phyloP scores from a whole-genome alignment of 1,140 invertebrate species.

The Brachionus rotundiformis region DNA sequence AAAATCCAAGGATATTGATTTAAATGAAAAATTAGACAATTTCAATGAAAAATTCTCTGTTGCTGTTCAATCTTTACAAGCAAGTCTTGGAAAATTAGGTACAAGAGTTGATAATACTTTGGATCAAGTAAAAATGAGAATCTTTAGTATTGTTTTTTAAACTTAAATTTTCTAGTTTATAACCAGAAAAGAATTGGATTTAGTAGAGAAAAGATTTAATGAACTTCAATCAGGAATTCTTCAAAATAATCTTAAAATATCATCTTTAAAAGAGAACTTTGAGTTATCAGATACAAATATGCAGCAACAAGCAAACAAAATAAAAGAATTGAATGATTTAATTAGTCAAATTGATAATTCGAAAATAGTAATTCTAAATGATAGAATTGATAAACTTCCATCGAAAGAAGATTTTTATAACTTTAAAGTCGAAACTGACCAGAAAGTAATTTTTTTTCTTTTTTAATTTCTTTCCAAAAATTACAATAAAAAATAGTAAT shows the following conservation, averaged over 20 bases:
- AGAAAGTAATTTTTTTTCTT: background rate
- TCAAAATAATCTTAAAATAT: background rate
- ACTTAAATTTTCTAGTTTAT: background rate
- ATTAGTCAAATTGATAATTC: slow-evolving; percentile 15
- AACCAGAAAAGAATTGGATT: background rate
- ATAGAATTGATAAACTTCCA: background rate
- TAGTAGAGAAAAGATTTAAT: background rate
- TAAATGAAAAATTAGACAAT: background rate
- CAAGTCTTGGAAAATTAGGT: background rate
- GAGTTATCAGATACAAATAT: background rate
- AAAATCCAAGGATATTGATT: background rate
- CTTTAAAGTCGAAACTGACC: background rate
- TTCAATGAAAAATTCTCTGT: slow-evolving; percentile 37
- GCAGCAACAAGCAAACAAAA: background rate
- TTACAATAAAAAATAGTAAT: too few species aligned
- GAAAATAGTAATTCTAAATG: background rate
- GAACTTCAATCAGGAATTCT: background rate
- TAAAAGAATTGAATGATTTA: background rate
- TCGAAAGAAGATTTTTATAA: background rate
- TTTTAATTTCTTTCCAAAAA: too few species aligned
- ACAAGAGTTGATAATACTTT: background rate
- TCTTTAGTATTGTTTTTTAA: background rate
- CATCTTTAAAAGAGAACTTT: background rate
- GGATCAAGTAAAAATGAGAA: background rate
- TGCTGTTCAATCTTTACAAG: background rate